Evolutionary conservation across 1,140 invertebrate species (phyloP).

Genomic region (Armadillidium nasatum): DNA sequence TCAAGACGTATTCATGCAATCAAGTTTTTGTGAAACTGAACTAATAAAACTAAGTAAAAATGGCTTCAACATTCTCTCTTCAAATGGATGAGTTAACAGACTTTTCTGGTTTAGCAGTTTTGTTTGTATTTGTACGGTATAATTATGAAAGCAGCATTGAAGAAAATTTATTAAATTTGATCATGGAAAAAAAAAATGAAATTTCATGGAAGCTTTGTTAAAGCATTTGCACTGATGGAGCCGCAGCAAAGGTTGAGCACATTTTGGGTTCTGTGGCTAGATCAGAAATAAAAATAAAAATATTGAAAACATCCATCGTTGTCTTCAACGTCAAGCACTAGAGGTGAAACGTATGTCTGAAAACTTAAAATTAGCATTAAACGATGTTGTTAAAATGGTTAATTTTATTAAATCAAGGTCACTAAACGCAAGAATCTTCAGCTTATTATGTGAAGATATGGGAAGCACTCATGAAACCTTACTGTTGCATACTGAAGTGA

Average conservation of each 20-base stretch:
- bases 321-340: conserved; percentile 45
- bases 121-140: conserved; percentile 45
- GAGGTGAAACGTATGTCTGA: conserved; percentile 39
- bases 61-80: conserved; percentile 37
- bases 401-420: conserved; percentile 45
- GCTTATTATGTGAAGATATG: conserved; percentile 30
- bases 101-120: conserved; percentile 36
- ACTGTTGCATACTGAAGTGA: neutral
- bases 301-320: conserved; percentile 44
- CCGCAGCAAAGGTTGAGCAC: conserved; percentile 44
- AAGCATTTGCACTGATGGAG: conserved; percentile 46
- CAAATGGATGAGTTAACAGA: conserved; percentile 46
- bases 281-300: conserved; percentile 40
- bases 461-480: conserved; percentile 3
- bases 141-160: conserved; percentile 32
- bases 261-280: conserved; percentile 41
- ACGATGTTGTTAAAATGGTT: conserved; percentile 40
- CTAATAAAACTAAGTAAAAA: conserved; percentile 38
- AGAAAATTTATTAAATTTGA: conserved; percentile 43
- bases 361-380: conserved; percentile 38
- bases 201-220: conserved; percentile 40
- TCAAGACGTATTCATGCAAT: conserved; percentile 40
- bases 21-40: conserved; percentile 39
- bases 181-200: conserved; percentile 19
- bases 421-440: conserved; percentile 44